Base-by-base conservation (phyloP, 2,113 vertebrate genomes). In the Dasyprocta punctata region DNA sequence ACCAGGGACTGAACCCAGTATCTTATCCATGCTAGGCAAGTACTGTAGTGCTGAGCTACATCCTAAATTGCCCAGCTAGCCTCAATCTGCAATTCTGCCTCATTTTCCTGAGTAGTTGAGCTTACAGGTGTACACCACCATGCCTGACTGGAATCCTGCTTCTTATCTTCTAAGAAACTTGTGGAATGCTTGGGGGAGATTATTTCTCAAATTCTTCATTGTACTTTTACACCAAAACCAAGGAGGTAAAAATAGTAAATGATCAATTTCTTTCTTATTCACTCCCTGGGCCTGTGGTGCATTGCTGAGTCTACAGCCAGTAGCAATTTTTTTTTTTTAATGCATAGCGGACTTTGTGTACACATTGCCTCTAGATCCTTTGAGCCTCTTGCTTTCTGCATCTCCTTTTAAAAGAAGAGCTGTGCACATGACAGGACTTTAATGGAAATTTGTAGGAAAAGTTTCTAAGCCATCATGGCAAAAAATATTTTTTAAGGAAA, bases 401-500 rank as follows among this genome's bases (percentile, higher is more conserved):
- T 6, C 58, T 58, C 9, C 4, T 58, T 60, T 38, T 54, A 30
- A 47, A 24, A 49, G 58, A 61, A 84, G 54, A 47, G 7, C 11
- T 88, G 56, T 44, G 30, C 13, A 20, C 2, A 3, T 19, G 52
- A 20, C 30, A 36, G 24, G 33, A 7, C 14, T 69, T 86, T 69
- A 28, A 81, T 80, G 81, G 86, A 24, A 90, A 56, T 61, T 49
- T 38, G 36, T 88, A 36, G 14, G 5, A 12, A 81, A 84, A 41
- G 10, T 11, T 90, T 16, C n/a, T 58, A 36, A 33, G 41, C 38
- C 16, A 89, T 78, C 52, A 24, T 3, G 3, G 12, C 77, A 87
- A 44, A 61, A 96, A 92, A 90, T 28, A 47, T 52, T 80, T 47
- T 80, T 78, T 36, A 11, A 96, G 65, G 17, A 86, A 88, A 61